phyloP scores from a whole-genome alignment of 2,113 vertebrate genomes.

The Aviceda subcristata region DNA sequence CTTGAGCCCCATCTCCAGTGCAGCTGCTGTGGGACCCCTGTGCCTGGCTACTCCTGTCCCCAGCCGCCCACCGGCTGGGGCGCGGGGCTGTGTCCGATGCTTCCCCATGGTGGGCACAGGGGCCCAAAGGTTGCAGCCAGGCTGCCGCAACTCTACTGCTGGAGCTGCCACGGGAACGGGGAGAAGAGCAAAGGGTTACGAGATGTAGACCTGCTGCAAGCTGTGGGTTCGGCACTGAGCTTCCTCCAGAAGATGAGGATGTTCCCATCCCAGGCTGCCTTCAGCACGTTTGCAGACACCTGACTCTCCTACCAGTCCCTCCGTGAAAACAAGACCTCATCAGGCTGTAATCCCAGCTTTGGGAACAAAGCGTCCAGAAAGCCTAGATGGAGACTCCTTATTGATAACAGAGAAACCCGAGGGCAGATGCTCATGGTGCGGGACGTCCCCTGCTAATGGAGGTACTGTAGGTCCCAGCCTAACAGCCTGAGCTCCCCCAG shows the following conservation, averaged over 20 bases:
- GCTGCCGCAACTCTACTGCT: not conserved
- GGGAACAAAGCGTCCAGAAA: not conserved
- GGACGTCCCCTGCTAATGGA: not conserved
- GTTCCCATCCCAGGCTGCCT: not conserved
- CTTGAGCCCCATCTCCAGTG: not conserved
- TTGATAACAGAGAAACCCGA: not conserved
- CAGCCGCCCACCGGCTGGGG: not conserved
- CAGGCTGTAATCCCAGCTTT: not conserved
- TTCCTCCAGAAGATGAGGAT: not conserved
- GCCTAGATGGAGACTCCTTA: not conserved
- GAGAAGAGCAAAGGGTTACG: rapidly evolving
- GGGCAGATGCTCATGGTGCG: rapidly evolving
- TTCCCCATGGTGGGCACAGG: not conserved
- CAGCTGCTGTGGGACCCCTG: not conserved
- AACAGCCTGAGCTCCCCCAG: not conserved
- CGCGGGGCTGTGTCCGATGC: rapidly evolving
- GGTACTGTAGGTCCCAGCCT: not conserved
- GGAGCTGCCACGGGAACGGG: not conserved
- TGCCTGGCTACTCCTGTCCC: rapidly evolving
- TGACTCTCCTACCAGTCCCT: not conserved
- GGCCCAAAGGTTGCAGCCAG: not conserved
- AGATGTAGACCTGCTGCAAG: not conserved
- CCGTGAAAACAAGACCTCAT: not conserved
- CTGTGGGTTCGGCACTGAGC: not conserved
- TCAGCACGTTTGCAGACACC: not conserved